Conservation (phyloP, 2,888 invertebrate genomes). For the Nysson spinosus region DNA sequence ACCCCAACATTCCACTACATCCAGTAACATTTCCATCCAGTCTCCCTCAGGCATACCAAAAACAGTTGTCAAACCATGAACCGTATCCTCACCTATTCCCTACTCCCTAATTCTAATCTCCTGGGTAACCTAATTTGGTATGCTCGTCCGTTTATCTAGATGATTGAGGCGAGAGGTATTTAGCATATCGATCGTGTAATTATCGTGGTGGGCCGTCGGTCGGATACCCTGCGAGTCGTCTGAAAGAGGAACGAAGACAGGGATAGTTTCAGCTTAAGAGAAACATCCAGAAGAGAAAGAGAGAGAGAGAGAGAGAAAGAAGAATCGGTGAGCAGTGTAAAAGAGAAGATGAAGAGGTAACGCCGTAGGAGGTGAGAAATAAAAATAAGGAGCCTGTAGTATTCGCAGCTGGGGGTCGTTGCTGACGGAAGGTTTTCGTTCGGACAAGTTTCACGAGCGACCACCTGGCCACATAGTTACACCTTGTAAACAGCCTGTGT, state of each 20-base stretch:
- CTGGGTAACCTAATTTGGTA: conserved; percentile 49
- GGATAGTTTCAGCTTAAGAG: too few species aligned
- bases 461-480: conserved; percentile 67
- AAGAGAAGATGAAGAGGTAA: conserved; percentile 72
- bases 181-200: conserved; percentile 68
- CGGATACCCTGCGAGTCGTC: conserved; percentile 7
- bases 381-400: conserved; percentile 63
- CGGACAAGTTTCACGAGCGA: conserved; percentile 55
- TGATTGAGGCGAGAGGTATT: conserved; percentile 57
- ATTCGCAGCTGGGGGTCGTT: conserved; percentile 71
- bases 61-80: too few species aligned
- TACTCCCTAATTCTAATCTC: too few species aligned
- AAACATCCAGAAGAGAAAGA: too few species aligned
- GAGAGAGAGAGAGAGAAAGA: conserved; percentile 59
- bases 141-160: conserved; percentile 49
- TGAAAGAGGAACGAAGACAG: too few species aligned
- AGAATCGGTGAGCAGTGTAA: conserved; percentile 73
- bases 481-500: conserved; percentile 59
- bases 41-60: too few species aligned
- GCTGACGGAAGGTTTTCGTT: conserved; percentile 59
- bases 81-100: too few species aligned
- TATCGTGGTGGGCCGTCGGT: conserved; percentile 43
- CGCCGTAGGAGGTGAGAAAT: conserved; percentile 70
- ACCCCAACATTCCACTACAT: too few species aligned
- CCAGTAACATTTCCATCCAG: too few species aligned